phyloP scores from a whole-genome alignment of 2,113 vertebrate genomes.

The Tetrao urogallus region DNA sequence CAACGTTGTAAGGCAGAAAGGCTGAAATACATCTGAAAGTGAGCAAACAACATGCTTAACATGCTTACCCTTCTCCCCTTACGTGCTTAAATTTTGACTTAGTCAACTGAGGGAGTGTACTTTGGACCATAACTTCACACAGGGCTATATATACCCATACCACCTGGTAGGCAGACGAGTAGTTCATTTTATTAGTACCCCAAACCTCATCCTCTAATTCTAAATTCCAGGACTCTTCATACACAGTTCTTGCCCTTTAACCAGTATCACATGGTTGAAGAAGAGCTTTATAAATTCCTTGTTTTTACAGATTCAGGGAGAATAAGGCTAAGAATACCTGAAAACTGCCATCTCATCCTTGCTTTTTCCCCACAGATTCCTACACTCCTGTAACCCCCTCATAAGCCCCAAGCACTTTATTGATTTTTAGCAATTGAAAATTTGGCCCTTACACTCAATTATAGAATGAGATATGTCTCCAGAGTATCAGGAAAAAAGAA shows the following conservation, averaged over 20 bases:
- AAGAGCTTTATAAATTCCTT: background rate
- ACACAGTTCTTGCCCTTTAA: background rate
- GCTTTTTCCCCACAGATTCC: background rate
- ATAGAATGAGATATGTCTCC: background rate
- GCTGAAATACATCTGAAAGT: background rate
- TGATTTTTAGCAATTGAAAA: background rate
- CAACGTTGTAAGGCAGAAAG: rapidly evolving
- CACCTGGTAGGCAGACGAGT: background rate
- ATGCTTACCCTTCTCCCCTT: background rate
- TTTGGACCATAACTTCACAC: background rate
- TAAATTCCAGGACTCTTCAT: rapidly evolving
- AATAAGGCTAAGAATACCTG: background rate
- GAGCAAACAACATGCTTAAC: background rate
- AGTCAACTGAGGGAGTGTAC: background rate
- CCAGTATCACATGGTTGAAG: background rate
- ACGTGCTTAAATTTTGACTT: background rate
- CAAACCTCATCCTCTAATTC: background rate
- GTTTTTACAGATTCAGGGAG: background rate
- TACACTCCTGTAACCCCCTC: background rate
- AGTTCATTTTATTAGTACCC: background rate
- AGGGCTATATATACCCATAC: background rate
- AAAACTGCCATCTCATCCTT: background rate
- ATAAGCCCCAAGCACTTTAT: background rate
- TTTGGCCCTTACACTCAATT: background rate
- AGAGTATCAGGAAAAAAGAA: background rate